phyloP scores from a whole-genome alignment of 2,797 vertebrate genomes.

The Phataginus tetradactyla region DNA sequence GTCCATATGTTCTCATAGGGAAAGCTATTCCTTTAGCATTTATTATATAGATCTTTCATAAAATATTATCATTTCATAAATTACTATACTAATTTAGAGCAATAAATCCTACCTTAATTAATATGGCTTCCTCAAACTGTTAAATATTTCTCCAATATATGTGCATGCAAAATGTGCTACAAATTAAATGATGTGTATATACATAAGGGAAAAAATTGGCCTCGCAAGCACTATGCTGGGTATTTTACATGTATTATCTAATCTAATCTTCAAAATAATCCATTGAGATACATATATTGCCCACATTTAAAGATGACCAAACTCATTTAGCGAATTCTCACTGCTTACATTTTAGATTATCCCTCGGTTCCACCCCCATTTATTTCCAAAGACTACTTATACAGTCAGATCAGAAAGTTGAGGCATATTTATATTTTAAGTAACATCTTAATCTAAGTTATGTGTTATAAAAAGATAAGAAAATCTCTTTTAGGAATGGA shows the following conservation, averaged over 20 bases:
- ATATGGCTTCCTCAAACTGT: neutral
- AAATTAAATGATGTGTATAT: neutral
- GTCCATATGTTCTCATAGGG: neutral
- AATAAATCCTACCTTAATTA: neutral
- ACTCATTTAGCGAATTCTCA: neutral
- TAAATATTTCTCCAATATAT: neutral
- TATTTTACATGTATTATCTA: neutral
- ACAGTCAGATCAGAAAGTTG: neutral
- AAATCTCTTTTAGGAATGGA: neutral
- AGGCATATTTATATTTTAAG: neutral
- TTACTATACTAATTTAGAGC: neutral
- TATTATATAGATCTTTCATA: neutral
- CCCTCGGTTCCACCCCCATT: neutral
- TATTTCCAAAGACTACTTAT: neutral
- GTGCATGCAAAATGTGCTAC: neutral
- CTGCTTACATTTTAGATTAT: neutral
- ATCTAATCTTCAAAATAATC: conserved; percentile 7
- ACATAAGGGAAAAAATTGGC: neutral
- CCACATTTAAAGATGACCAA: neutral
- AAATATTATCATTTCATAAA: neutral
- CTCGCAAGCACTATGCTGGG: neutral
- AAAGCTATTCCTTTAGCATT: conserved; percentile 2
- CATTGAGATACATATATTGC: neutral
- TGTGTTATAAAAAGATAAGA: neutral
- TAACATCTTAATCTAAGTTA: neutral